phyloP scores from a whole-genome alignment of 2,113 vertebrate genomes.

The Bufo bufo region DNA sequence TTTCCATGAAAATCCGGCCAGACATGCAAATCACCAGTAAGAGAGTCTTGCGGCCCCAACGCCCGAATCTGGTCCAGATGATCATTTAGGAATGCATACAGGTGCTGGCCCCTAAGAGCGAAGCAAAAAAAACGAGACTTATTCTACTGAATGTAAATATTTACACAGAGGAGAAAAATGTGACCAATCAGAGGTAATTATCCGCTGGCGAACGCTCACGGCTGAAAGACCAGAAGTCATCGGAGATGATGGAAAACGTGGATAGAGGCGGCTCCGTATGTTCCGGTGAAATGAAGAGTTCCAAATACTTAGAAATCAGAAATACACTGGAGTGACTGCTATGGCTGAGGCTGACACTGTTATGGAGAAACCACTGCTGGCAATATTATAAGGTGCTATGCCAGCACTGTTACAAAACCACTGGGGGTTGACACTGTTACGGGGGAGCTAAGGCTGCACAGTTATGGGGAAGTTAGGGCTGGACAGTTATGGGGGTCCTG shows the following conservation, averaged over 20 bases:
- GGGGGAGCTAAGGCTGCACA: too few species aligned
- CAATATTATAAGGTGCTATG: background rate
- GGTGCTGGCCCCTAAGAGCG: constrained; percentile 76
- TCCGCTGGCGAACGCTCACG: background rate
- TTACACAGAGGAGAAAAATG: constrained; percentile 60
- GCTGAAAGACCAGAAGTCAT: background rate
- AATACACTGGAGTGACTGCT: background rate
- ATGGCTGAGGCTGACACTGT: background rate
- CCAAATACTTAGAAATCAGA: background rate
- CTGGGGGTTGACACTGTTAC: too few species aligned
- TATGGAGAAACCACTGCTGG: background rate
- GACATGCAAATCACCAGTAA: constrained; percentile 89
- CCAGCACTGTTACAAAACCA: too few species aligned
- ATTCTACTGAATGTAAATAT: constrained; percentile 68
- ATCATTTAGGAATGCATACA: constrained; percentile 90
- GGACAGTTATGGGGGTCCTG: too few species aligned
- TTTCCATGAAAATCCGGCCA: constrained; percentile 99
- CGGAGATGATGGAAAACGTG: background rate
- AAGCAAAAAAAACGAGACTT: constrained; percentile 65
- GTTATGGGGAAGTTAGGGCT: too few species aligned
- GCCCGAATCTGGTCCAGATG: constrained; percentile 83
- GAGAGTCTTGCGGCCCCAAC: constrained; percentile 80
- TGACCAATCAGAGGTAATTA: constrained; percentile 52
- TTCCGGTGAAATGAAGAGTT: background rate
- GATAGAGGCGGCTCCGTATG: background rate